Evolutionary conservation across 2,888 invertebrate genomes (phyloP).

Genomic region (Eupithecia inturbata): DNA sequence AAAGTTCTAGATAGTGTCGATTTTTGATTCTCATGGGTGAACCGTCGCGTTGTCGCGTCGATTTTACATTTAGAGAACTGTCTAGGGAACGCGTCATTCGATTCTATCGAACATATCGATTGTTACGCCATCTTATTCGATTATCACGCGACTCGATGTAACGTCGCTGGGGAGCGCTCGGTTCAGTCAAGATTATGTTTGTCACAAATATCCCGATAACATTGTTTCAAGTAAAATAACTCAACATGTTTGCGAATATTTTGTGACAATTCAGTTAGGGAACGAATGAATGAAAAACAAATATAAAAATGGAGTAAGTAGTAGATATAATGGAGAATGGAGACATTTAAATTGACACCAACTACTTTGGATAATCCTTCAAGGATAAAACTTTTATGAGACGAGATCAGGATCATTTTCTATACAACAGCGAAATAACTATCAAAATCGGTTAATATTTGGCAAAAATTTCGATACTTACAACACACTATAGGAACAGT

Average conservation of each 20-base stretch:
- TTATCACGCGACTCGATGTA: conserved; percentile 19
- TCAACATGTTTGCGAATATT: no score
- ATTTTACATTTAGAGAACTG: not conserved
- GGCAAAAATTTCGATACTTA: no score
- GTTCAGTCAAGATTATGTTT: not conserved
- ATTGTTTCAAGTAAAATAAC: not conserved
- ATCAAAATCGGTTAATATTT: no score
- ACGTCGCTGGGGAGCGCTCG: not conserved
- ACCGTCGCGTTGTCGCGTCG: not conserved
- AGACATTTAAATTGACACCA: no score
- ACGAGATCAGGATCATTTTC: no score
- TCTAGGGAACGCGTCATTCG: conserved; percentile 13
- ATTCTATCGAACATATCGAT: conserved; percentile 30
- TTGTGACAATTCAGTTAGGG: not conserved
- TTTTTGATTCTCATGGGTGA: not conserved
- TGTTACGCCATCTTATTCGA: conserved; percentile 26
- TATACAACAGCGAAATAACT: no score
- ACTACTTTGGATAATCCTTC: no score
- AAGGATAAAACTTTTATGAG: no score
- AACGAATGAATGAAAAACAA: not conserved
- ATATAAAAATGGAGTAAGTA: no score
- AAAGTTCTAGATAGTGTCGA: not conserved
- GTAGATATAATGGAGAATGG: no score
- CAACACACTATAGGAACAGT: no score
- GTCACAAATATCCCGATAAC: not conserved